Evolutionary conservation across 2,888 invertebrate species (phyloP), one percentile per base, ranked within the genome.

Genomic region (Drosophila maculinotata): DNA sequence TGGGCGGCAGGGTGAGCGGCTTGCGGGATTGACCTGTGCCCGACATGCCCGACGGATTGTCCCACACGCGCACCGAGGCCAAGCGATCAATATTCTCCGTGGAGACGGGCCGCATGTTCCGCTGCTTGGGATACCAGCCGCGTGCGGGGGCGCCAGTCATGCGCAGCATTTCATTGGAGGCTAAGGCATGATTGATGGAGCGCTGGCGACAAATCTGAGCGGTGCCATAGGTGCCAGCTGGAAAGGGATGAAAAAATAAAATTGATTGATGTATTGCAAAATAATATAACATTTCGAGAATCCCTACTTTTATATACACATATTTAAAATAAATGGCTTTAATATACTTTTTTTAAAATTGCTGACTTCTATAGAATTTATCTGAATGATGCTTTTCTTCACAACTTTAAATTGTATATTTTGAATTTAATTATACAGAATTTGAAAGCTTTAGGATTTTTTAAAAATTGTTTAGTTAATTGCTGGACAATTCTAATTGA

Each of bases 1-100:
- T 97, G 63, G 97, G 97, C 53, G 97, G 97, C 88, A 97, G 93
- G n/a, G 97, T 97, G 75, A 96, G 93, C 4, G 97, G 97, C 90
- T 97, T 97, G 88, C 96, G 93, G 14, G 88, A 92, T 79, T 92
- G 93, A 72, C 92, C 93, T 88, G 88, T 94, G 85, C 69, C 93
- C n/a, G 89, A 78, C 88, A 90, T 90, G 15, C 89, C 90, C 10
- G 89, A 70, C 89, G 68, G 82, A 64, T 89, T 89, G 92, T 93
- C 79, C 91, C 91, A 91, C 91, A 94, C 92, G 12, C 92, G 89
- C 91, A 93, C 92, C 92, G 90, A 93, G 90, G 90, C 89, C 90
- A 96, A 92, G 84, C 96, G 93, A 91, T 97, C 97, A 83, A 97
- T 93, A 91, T 97, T 96, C 91, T 97, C 97, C 83, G 96, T 96